Evolutionary conservation across 2,888 invertebrate species (phyloP).

Genomic region (Phorcus lineatus): DNA sequence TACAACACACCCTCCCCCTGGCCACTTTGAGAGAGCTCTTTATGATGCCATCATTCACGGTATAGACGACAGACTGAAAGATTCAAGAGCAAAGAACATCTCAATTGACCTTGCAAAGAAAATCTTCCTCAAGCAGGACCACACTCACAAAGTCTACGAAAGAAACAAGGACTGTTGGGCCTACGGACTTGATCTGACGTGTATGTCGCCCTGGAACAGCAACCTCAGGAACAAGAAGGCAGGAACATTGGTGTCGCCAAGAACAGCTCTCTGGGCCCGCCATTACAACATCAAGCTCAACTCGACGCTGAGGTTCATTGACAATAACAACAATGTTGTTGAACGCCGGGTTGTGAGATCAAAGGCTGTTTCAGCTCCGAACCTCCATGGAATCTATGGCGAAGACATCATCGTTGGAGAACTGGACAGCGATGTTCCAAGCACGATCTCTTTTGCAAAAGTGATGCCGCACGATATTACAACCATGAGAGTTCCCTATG

Average conservation of each 20-base stretch:
- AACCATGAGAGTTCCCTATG: conserved; percentile 23
- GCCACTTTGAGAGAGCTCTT: conserved; percentile 38
- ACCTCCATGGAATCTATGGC: conserved; percentile 39
- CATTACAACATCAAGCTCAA: conserved; percentile 53
- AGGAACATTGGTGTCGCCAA: conserved; percentile 54
- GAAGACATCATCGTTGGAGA: conserved; percentile 58
- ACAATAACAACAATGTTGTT: conserved; percentile 51
- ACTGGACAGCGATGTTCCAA: conserved; percentile 55
- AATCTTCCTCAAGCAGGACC: conserved; percentile 54
- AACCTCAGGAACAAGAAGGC: conserved; percentile 47
- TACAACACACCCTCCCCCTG: conserved; percentile 24
- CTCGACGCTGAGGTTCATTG: conserved; percentile 54
- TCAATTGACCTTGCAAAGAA: conserved; percentile 41
- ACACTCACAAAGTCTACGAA: conserved; percentile 45
- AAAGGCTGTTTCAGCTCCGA: conserved; percentile 27
- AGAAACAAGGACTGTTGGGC: conserved; percentile 57
- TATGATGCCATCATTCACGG: conserved; percentile 47
- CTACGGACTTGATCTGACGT: conserved; percentile 53
- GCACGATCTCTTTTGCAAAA: conserved; percentile 51
- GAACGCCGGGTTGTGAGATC: conserved; percentile 47
- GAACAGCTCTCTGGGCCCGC: conserved; percentile 57
- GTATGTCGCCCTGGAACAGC: conserved; percentile 64
- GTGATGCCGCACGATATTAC: conserved; percentile 51
- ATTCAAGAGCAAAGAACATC: conserved; percentile 37
- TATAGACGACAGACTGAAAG: conserved; percentile 48